Percentiles rank a stretch among this genome's conserved stretches.
These are phyloP conservation scores for Syrista parreyssii DNA, from an alignment of 2,888 invertebrate genomes.

Conservation along the genomic window DNA sequence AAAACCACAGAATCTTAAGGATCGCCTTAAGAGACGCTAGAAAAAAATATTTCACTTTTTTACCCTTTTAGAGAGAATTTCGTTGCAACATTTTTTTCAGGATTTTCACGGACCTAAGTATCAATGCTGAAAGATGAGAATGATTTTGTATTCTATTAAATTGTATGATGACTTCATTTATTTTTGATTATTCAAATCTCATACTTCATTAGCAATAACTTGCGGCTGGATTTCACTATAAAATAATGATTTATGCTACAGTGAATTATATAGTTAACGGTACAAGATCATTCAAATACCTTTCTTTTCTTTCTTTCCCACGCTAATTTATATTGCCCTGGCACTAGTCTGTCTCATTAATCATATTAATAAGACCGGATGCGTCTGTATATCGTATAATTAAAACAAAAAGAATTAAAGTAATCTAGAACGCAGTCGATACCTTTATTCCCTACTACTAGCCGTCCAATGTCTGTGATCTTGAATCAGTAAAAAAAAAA, in stretches of 20 bases:
- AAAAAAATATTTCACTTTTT: constrained; percentile 40
- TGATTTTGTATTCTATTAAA: neutral
- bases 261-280: neutral
- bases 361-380: neutral
- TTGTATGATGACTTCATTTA: neutral
- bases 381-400: constrained; percentile 41
- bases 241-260: neutral
- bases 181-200: neutral
- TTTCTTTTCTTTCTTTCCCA: neutral
- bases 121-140: neutral
- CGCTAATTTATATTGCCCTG: neutral
- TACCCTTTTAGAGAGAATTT: constrained; percentile 6
- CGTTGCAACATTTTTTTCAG: neutral
- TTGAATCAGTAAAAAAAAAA: neutral
- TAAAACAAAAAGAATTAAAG: constrained; percentile 47
- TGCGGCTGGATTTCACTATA: neutral
- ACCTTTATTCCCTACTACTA: constrained; percentile 35
- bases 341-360: neutral
- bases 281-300: neutral
- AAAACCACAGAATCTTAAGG: neutral
- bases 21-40: neutral
- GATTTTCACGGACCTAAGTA: neutral
- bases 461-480: neutral
- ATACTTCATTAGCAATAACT: neutral
- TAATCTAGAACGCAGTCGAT: constrained; percentile 44